Evolutionary conservation across 2,113 vertebrate species (phyloP).

Genomic region (Ptyas mucosa): DNA sequence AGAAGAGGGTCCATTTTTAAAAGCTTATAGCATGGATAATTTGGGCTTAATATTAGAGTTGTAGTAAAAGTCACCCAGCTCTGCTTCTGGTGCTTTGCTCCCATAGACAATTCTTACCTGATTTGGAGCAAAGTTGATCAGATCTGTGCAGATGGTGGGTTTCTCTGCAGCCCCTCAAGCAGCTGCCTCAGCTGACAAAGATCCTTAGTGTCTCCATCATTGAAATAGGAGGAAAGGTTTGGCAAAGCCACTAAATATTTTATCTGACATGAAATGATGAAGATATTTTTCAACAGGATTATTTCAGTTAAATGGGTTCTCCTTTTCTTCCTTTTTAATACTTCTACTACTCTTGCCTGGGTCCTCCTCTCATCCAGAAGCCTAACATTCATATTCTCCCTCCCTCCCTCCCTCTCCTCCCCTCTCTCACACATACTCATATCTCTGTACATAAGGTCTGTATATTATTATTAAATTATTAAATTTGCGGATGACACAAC

Average conservation of each 20-base stretch:
- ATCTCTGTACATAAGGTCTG: background rate
- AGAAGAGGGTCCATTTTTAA: background rate
- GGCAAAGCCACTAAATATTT: slow-evolving; percentile 57
- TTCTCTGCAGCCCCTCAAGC: slow-evolving; percentile 38
- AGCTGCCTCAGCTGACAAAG: slow-evolving; percentile 52
- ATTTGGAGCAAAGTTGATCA: slow-evolving; percentile 43
- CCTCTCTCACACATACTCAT: too few relatives aligned
- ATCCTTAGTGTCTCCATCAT: slow-evolving; percentile 34
- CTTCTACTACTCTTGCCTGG: background rate
- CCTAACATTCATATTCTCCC: background rate
- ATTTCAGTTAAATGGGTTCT: slow-evolving; percentile 51
- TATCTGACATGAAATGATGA: slow-evolving; percentile 39
- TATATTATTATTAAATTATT: background rate
- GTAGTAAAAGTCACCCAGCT: slow-evolving; percentile 10
- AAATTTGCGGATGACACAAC: too few relatives aligned
- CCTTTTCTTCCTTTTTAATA: slow-evolving; percentile 11
- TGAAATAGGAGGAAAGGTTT: slow-evolving; percentile 40
- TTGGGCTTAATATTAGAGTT: slow-evolving; percentile 9
- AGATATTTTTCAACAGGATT: slow-evolving; percentile 53
- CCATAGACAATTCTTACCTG: background rate
- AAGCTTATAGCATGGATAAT: slow-evolving; percentile 15
- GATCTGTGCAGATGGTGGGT: slow-evolving; percentile 55
- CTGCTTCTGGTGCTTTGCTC: slow-evolving; percentile 21
- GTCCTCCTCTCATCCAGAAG: background rate
- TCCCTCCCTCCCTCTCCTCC: too few relatives aligned